phyloP scores from a whole-genome alignment of 2,113 vertebrate species.

The Megatriorchis doriae region DNA sequence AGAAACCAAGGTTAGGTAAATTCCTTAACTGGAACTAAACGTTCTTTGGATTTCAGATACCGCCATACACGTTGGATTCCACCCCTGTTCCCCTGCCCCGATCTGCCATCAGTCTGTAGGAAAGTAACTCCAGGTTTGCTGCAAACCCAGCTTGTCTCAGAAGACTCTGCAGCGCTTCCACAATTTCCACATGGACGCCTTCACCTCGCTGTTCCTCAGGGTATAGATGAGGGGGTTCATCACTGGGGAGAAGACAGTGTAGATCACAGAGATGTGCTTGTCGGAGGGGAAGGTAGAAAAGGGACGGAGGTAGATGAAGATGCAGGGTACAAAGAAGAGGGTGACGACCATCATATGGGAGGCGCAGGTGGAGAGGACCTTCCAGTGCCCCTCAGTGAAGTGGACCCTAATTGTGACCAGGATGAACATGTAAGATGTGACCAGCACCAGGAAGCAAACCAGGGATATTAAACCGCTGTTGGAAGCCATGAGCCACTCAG shows the following conservation, averaged over 20 bases:
- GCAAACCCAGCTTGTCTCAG: not conserved
- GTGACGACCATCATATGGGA: slow-evolving; percentile 21
- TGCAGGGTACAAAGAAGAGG: slow-evolving; percentile 43
- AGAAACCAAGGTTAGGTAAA: not conserved
- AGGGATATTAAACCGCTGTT: slow-evolving; percentile 54
- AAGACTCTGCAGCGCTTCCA: not conserved
- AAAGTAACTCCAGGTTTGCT: not conserved
- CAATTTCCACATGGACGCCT: not conserved
- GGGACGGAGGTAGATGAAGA: slow-evolving; percentile 49
- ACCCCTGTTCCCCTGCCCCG: not conserved
- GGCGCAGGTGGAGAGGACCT: slow-evolving; percentile 43
- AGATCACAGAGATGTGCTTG: not conserved
- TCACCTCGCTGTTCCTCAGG: slow-evolving; percentile 21
- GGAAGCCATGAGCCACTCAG: slow-evolving; percentile 46
- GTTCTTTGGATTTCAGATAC: not conserved
- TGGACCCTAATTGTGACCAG: not conserved
- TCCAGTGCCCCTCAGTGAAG: not conserved
- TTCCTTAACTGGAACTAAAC: not conserved
- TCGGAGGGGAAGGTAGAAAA: not conserved
- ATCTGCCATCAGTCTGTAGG: not conserved
- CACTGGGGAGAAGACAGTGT: not conserved
- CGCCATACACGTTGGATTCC: not conserved
- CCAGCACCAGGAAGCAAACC: slow-evolving; percentile 50
- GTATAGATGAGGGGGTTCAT: slow-evolving; percentile 49
- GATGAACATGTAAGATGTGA: slow-evolving; percentile 36